Conservation (phyloP, 37 sponge, comb jelly and placozoan genomes). For the Haliclona indistincta region DNA sequence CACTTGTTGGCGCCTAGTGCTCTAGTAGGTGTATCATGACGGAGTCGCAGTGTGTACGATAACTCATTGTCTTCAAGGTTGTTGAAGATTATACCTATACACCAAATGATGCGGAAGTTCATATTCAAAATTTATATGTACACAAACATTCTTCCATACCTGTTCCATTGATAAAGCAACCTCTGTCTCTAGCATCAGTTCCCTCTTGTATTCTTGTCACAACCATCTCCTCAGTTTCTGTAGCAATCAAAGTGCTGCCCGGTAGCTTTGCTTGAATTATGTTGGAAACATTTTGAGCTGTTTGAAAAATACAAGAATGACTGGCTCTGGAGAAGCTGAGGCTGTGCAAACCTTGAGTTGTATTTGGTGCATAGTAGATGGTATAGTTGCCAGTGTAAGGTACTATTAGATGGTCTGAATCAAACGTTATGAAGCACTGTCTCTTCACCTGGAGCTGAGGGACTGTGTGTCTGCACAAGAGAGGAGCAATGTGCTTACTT, state of each 20-base stretch:
- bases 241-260: neutral
- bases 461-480: neutral
- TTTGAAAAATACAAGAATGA: neutral
- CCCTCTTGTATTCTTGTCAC: neutral
- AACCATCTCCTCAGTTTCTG: neutral
- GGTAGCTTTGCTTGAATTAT: neutral
- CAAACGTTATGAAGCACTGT: conserved; percentile 19
- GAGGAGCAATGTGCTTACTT: neutral
- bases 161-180: conserved; percentile 20
- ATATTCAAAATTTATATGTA: neutral
- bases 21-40: conserved; percentile 8
- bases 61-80: neutral
- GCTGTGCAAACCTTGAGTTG: neutral
- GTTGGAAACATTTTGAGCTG: neutral
- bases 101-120: neutral
- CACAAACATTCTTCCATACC: neutral
- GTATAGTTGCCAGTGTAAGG: conserved; percentile 2
- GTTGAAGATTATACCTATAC: neutral
- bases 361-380: conserved; percentile 18
- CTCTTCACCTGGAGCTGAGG: neutral
- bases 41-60: conserved; percentile 8
- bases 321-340: neutral
- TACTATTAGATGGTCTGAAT: conserved; percentile 9
- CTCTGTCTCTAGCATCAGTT: neutral
- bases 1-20: neutral